Evolutionary conservation across 2,888 invertebrate species (phyloP).

Genomic region (Xylota segnis): DNA sequence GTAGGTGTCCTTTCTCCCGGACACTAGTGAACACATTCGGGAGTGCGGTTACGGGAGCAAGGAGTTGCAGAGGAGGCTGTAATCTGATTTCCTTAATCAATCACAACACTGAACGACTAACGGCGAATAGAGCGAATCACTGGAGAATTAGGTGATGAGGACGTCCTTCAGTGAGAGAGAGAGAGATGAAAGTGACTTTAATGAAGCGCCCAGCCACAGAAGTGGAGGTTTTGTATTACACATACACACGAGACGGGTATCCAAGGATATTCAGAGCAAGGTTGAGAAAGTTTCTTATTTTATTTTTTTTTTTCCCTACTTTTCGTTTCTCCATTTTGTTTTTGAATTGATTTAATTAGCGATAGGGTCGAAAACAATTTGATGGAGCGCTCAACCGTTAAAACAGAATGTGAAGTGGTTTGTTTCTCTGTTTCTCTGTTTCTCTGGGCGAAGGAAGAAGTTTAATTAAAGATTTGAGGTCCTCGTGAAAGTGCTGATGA

Average conservation of each 20-base stretch:
- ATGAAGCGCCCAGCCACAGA: slow-evolving; percentile 38
- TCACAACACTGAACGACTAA: slow-evolving; percentile 51
- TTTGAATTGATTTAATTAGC: slow-evolving; percentile 66
- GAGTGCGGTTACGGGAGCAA: background rate
- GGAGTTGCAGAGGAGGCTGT: too few species aligned
- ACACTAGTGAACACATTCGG: slow-evolving; percentile 9
- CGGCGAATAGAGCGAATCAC: slow-evolving; percentile 16
- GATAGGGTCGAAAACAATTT: slow-evolving; percentile 65
- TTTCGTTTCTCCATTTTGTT: slow-evolving; percentile 30
- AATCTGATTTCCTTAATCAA: slow-evolving; percentile 71
- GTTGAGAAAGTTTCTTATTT: background rate
- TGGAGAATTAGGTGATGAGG: slow-evolving; percentile 26
- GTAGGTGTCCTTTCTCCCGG: slow-evolving; percentile 8
- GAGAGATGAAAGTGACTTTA: slow-evolving; percentile 52
- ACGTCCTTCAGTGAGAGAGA: slow-evolving; percentile 8
- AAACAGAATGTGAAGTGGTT: slow-evolving; percentile 56
- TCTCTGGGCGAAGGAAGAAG: slow-evolving; percentile 43
- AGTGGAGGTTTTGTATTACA: slow-evolving; percentile 16
- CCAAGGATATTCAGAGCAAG: slow-evolving; percentile 45
- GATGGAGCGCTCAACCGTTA: slow-evolving; percentile 65
- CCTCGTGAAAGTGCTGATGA: slow-evolving; percentile 35
- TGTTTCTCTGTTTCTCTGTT: slow-evolving; percentile 44
- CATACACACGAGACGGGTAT: slow-evolving; percentile 4
- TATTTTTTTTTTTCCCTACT: too few species aligned
- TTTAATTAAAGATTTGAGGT: slow-evolving; percentile 54